phyloP scores from a whole-genome alignment of 2,113 vertebrate genomes.

The Xenopus laevis region DNA sequence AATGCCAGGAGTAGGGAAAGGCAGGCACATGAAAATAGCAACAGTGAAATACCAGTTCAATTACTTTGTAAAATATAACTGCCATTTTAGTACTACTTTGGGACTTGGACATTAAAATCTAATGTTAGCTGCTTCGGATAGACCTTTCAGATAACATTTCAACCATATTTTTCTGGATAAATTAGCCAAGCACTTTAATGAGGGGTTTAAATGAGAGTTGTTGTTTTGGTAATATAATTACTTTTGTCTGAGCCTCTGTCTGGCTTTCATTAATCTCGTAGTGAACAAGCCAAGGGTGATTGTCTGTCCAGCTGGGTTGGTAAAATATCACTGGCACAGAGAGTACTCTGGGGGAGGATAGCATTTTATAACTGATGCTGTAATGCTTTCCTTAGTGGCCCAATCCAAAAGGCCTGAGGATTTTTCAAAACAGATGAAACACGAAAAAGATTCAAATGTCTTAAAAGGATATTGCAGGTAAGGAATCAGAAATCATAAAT shows the following conservation, averaged over 20 bases:
- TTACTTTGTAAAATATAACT: not conserved
- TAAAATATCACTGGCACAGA: constrained; percentile 50
- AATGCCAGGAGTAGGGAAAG: too few species aligned
- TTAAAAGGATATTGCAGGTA: too few species aligned
- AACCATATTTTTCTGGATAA: constrained; percentile 66
- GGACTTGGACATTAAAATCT: not conserved
- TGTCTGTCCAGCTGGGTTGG: constrained; percentile 57
- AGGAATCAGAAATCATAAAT: too few species aligned
- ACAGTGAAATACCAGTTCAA: too few species aligned
- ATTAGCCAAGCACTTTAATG: constrained; percentile 62
- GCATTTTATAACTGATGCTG: not conserved
- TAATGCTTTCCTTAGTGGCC: too few species aligned
- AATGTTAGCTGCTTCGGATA: constrained; percentile 22
- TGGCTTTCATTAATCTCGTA: constrained; percentile 66
- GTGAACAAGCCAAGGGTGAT: constrained; percentile 60
- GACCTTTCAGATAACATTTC: constrained; percentile 63
- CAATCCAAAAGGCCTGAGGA: too few species aligned
- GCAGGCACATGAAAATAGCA: too few species aligned
- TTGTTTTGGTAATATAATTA: constrained; percentile 61
- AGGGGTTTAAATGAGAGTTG: constrained; percentile 68
- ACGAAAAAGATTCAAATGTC: too few species aligned
- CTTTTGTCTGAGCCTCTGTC: constrained; percentile 59
- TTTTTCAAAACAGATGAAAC: too few species aligned
- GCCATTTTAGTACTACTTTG: constrained; percentile 9
- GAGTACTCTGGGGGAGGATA: constrained; percentile 50